A percentile compares a stretch with the other conserved stretches of the same genome.
Evolutionary conservation across 2,113 vertebrate genomes (phyloP).

Genomic region (Mesoclemmys tuberculata): DNA sequence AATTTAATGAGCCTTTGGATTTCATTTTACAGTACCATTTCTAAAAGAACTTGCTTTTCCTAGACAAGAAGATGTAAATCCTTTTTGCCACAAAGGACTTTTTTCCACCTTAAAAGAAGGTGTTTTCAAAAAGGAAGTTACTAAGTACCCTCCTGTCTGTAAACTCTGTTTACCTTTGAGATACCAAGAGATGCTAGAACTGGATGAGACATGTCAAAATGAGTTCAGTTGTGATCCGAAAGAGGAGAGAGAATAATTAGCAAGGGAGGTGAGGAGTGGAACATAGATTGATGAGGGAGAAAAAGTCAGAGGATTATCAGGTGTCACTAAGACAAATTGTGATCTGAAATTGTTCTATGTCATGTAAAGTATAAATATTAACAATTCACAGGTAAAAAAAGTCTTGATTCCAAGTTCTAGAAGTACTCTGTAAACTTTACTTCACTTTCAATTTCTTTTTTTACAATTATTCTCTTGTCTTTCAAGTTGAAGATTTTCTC

Average conservation of each 20-base stretch:
- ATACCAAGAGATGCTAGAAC: not conserved
- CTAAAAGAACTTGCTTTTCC: not conserved
- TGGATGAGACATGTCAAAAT: not conserved
- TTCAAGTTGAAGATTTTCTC: not conserved
- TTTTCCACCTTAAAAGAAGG: not conserved
- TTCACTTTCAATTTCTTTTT: not conserved
- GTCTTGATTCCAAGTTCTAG: not conserved
- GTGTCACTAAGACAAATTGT: not conserved
- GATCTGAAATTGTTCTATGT: not conserved
- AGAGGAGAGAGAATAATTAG: not conserved
- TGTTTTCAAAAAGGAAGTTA: not conserved
- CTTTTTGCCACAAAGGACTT: not conserved
- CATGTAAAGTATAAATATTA: not conserved
- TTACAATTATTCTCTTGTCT: rapidly evolving
- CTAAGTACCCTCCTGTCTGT: not conserved
- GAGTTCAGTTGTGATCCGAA: not conserved
- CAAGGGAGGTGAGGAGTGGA: not conserved
- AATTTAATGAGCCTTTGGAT: not conserved
- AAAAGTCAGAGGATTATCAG: not conserved
- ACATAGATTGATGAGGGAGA: not conserved
- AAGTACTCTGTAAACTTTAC: not conserved
- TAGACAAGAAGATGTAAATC: not conserved
- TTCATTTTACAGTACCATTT: not conserved
- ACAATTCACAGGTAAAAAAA: not conserved
- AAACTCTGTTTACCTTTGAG: not conserved